Evolutionary conservation across 2,888 invertebrate species (phyloP), one percentile per base, ranked within the genome.

Genomic region (Patella caerulea): DNA sequence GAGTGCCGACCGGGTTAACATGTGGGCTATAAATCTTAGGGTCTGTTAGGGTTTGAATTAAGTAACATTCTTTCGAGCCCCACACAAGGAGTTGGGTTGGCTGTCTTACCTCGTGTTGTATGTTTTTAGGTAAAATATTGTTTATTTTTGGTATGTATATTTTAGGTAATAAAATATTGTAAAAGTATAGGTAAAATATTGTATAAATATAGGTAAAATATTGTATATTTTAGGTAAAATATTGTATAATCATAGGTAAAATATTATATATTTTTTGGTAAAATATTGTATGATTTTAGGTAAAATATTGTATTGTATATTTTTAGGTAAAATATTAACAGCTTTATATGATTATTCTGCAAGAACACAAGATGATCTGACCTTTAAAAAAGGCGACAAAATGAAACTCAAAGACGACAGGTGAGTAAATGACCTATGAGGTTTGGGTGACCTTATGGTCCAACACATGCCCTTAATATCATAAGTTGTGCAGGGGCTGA

Each of bases 341-440:
- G 98, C 98, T 72, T 94, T 98, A 83, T 98, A 98, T 93, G 96
- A 96, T 90, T 99, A 99, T 93, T 96, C 96, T 82, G 97, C 98
- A 7, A 94, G 98, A 83, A 98, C 98, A 89, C 96, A 96, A 88
- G 97, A 97, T 76, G 99, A 99, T 93, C 95, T 99, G 79, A 96
- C 96, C 84, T 98, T 99, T 93, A 85, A 88, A 74, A 98, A 99
- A 93, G 98, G 98, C 76, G 99, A 99, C 92, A 94, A 96, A 77
- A 96, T 99, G 96, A 96, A 97, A 91, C 95, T 99, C 65, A 93
- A 98, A 81, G 97, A 97, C 92, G 97, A 98, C 90, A 95, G 92
- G 92, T 92, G 85, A 81, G 85, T 65, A 24, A 45, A 7, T 45
- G 0, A 45, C 45, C 45, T 45, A 45, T 9, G 1, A 4, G 45